Evolutionary conservation across 2,888 invertebrate genomes (phyloP).

Genomic region (Apamea anceps): DNA sequence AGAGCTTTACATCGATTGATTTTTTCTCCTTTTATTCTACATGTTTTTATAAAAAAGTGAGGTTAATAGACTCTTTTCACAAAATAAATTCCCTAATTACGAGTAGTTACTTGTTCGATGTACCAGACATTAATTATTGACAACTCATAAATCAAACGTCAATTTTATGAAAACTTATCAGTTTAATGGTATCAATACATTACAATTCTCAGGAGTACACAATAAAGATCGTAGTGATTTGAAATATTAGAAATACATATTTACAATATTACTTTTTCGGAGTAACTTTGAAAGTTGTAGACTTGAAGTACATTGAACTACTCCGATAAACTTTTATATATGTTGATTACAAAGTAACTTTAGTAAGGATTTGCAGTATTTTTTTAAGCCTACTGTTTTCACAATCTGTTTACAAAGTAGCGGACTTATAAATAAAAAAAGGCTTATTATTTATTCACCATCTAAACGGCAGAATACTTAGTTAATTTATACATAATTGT

Average conservation of each 20-base stretch:
- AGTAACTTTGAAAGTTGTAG: slow-evolving; percentile 42
- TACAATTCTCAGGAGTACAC: neutral
- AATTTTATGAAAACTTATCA: neutral
- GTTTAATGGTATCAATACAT: neutral
- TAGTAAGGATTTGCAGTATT: slow-evolving; percentile 1
- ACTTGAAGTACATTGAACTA: slow-evolving; percentile 29
- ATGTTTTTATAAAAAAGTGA: neutral
- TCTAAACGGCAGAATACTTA: neutral
- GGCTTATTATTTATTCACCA: slow-evolving; percentile 5
- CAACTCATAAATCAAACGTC: neutral
- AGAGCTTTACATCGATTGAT: neutral
- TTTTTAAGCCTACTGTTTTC: slow-evolving; percentile 11
- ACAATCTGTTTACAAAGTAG: neutral
- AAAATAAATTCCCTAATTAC: neutral
- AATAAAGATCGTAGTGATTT: neutral
- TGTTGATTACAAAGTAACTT: slow-evolving; percentile 15
- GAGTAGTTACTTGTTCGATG: neutral
- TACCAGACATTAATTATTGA: slow-evolving; percentile 8
- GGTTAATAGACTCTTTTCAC: neutral
- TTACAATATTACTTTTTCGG: slow-evolving; percentile 15
- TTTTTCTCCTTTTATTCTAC: neutral
- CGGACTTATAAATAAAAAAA: neutral
- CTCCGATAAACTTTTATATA: slow-evolving; percentile 1
- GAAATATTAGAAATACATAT: slow-evolving; percentile 19
- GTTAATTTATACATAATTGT: neutral